A percentile compares a stretch with the other conserved stretches of the same genome.
These are phyloP conservation scores for Tautogolabrus adspersus DNA, from an alignment of 2,113 vertebrate species.

Conservation along the genomic window DNA sequence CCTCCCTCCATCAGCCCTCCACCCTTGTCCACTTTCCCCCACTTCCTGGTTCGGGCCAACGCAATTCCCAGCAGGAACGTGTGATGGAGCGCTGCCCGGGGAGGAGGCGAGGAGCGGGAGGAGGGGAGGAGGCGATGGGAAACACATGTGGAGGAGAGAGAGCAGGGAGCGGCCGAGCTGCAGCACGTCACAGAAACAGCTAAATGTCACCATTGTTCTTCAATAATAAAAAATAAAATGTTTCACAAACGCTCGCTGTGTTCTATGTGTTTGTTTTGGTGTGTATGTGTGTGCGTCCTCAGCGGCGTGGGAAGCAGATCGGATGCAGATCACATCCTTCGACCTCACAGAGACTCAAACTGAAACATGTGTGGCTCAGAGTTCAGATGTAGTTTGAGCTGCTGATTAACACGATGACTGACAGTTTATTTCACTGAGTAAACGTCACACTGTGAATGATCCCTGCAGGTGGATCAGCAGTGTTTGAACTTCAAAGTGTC, in stretches of 20 bases:
- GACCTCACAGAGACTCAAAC: constrained; percentile 14
- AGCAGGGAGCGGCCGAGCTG: constrained; percentile 42
- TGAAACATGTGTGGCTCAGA: constrained; percentile 41
- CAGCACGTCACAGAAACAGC: not conserved
- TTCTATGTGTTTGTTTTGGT: constrained; percentile 17
- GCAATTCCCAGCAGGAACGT: constrained; percentile 70
- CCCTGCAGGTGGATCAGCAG: not conserved
- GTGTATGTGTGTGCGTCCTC: not conserved
- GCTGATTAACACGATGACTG: not conserved
- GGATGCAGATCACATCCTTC: constrained; percentile 31
- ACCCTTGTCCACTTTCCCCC: constrained; percentile 16
- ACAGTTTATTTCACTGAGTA: not conserved
- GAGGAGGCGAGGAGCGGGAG: constrained; percentile 41
- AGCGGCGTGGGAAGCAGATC: constrained; percentile 53
- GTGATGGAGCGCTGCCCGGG: constrained; percentile 68
- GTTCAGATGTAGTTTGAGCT: not conserved
- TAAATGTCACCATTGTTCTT: constrained; percentile 30
- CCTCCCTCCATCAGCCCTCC: not conserved
- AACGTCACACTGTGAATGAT: not conserved
- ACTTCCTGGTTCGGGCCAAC: constrained; percentile 67
- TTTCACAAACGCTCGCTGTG: not conserved
- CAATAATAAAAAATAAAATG: not conserved
- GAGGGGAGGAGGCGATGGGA: constrained; percentile 67
- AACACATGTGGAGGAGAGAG: constrained; percentile 73
- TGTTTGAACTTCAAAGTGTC: not conserved